Evolutionary conservation across 2,797 vertebrate species (phyloP).

Genomic region (Crypturellus tataupa): DNA sequence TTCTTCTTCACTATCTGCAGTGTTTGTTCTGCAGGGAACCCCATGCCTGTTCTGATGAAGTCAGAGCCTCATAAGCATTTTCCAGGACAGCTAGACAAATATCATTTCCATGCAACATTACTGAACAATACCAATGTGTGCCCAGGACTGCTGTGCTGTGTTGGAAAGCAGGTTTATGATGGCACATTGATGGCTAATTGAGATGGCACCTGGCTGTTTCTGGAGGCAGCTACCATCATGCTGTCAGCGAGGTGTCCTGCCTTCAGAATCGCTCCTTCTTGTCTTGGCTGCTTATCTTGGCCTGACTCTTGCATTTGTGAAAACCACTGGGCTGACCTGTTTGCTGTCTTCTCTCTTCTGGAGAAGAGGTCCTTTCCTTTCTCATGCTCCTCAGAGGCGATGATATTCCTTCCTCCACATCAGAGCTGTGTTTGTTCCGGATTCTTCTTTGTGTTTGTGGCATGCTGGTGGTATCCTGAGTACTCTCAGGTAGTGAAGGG

Average conservation of each 20-base stretch:
- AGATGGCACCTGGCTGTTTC: not conserved
- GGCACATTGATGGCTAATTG: not conserved
- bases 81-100: not conserved
- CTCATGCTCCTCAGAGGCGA: not conserved
- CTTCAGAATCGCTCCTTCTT: not conserved
- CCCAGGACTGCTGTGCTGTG: not conserved
- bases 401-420: not conserved
- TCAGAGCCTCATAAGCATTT: not conserved
- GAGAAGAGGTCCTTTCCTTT: not conserved
- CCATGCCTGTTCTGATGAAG: not conserved
- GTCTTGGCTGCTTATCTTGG: not conserved
- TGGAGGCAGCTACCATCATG: not conserved
- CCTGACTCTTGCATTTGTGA: not conserved
- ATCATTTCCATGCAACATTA: not conserved
- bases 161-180: not conserved
- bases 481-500: not conserved
- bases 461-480: not conserved
- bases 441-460: not conserved
- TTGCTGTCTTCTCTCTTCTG: not conserved
- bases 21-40: not conserved
- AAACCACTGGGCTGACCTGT: not conserved
- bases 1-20: not conserved
- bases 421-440: not conserved
- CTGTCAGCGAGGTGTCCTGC: not conserved
- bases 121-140: not conserved